phyloP scores from a whole-genome alignment of 1,140 invertebrate species.

The Octopus bimaculoides region DNA sequence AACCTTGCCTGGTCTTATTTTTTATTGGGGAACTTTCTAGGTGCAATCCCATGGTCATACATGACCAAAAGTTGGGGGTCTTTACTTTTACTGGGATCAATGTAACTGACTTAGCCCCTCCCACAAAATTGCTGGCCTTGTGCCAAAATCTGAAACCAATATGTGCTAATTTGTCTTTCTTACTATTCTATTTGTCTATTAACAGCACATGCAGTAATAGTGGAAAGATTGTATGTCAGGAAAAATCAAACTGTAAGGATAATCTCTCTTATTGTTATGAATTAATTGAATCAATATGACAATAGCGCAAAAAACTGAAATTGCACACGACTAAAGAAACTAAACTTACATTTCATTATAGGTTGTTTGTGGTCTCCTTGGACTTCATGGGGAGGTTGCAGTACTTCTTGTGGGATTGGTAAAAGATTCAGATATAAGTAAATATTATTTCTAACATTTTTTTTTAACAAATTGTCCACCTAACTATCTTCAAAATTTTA shows the following conservation, averaged over 20 bases:
- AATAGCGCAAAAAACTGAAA: background rate
- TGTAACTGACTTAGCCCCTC: no score
- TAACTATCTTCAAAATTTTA: background rate
- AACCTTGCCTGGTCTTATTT: no score
- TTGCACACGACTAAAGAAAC: background rate
- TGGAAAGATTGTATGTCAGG: constrained; percentile 7
- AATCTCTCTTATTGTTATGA: background rate
- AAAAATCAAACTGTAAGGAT: constrained; percentile 12
- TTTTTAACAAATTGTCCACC: background rate
- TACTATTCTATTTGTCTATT: background rate
- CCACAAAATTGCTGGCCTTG: no score
- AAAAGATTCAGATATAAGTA: constrained; percentile 1
- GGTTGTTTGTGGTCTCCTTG: background rate
- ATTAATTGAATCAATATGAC: background rate
- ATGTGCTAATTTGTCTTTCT: background rate
- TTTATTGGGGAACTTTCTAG: no score
- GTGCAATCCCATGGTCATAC: no score
- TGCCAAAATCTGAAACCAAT: background rate
- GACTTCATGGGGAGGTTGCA: constrained; percentile 2
- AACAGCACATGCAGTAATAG: background rate
- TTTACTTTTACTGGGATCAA: no score
- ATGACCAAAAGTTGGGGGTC: no score
- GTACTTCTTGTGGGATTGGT: background rate
- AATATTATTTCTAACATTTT: background rate
- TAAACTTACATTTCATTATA: background rate